Conservation (phyloP, 2,797 vertebrate species). For the Trachops cirrhosus region DNA sequence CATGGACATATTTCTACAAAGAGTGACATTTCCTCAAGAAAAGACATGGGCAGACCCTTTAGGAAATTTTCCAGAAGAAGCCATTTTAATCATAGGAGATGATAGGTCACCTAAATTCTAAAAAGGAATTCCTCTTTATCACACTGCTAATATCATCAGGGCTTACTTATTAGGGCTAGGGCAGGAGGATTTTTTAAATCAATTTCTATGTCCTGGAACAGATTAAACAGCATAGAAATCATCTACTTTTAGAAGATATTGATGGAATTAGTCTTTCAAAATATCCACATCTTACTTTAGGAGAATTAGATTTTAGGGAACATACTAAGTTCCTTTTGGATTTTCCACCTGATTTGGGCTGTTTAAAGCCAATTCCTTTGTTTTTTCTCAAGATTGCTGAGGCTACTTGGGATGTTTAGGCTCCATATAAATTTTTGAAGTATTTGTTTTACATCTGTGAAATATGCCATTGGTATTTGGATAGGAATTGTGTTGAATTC, state of each 20-base stretch:
- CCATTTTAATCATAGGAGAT: background rate
- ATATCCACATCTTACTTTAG: background rate
- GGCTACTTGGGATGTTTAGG: background rate
- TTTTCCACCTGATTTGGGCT: background rate
- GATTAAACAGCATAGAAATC: background rate
- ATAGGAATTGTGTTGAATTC: background rate
- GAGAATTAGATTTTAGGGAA: background rate
- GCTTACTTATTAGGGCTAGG: background rate
- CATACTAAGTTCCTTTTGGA: background rate
- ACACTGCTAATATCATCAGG: background rate
- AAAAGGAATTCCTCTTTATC: background rate
- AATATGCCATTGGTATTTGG: too few relatives aligned
- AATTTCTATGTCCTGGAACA: background rate
- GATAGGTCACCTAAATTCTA: background rate
- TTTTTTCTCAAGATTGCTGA: background rate
- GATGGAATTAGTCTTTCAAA: background rate
- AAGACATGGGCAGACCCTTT: background rate
- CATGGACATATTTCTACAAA: background rate
- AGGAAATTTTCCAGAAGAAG: background rate
- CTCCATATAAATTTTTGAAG: too few relatives aligned
- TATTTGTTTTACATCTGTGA: too few relatives aligned
- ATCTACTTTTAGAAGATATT: background rate
- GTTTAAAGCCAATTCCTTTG: background rate
- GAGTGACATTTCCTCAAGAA: background rate
- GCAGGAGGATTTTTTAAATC: background rate